Conservation (phyloP, 2,113 vertebrate species). For the Xyliphius kryptos region DNA sequence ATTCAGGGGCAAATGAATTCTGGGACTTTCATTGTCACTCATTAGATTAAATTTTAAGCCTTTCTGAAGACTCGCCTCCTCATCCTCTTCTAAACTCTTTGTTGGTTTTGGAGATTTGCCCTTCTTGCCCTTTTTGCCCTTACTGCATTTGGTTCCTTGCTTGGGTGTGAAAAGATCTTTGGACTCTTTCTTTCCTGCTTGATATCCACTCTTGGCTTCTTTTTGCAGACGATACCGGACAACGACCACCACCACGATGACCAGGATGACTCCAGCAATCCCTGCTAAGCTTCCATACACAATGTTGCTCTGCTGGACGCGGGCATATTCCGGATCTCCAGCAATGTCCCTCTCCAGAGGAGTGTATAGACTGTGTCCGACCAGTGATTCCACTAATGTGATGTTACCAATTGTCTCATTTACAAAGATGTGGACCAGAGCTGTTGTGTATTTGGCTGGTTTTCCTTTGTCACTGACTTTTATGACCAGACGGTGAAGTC, state of each 20-base stretch:
- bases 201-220: too few relatives aligned
- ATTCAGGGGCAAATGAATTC: slow-evolving; percentile 93
- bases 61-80: slow-evolving; percentile 85
- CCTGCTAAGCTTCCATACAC: slow-evolving; percentile 84
- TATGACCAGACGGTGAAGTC: slow-evolving; percentile 89
- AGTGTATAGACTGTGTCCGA: slow-evolving; percentile 91
- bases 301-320: slow-evolving; percentile 81
- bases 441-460: slow-evolving; percentile 80
- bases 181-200: slow-evolving; percentile 94
- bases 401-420: slow-evolving; percentile 87
- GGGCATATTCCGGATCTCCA: slow-evolving; percentile 84
- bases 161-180: slow-evolving; percentile 93
- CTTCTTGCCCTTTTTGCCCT: slow-evolving; percentile 89
- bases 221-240: slow-evolving; percentile 85
- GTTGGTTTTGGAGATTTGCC: slow-evolving; percentile 83
- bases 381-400: slow-evolving; percentile 81
- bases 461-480: slow-evolving; percentile 86
- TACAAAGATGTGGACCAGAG: slow-evolving; percentile 89
- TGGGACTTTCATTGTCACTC: slow-evolving; percentile 86
- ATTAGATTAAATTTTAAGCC: slow-evolving; percentile 93
- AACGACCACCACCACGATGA: slow-evolving; percentile 83
- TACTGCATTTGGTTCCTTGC: slow-evolving; percentile 79
- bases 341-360: slow-evolving; percentile 91
- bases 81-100: slow-evolving; percentile 86
- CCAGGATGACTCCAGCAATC: slow-evolving; percentile 79